Evolutionary conservation across 2,888 invertebrate species (phyloP), one percentile per base, ranked within the genome.

Genomic region (Nemotelus nigrinus): DNA sequence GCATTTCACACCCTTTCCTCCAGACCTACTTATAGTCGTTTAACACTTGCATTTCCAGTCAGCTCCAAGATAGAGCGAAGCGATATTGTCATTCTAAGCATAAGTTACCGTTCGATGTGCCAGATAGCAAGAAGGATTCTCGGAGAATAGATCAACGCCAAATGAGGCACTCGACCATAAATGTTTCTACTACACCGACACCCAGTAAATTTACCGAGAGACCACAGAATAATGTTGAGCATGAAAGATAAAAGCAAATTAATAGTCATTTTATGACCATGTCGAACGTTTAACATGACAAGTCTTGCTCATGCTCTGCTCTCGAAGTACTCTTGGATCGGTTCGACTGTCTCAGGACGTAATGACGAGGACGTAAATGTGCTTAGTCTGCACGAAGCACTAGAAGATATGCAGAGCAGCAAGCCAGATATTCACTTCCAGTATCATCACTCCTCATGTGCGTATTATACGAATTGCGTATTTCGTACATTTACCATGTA

Each of bases 231-330:
- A 53, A 70, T 44, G 67, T 58, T 64, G 60, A n/a, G 48, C 58
- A 67, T 50, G 65, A 53, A 68, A 67, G 68, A 77, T 77, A 58
- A 58, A 63, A 77, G 53, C 77, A 63, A 72, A 76, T 78, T 76
- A 76, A 78, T 78, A 78, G 78, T 78, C 63, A 79, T 78, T 78
- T 79, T 74, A 78, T 70, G 57, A 72, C 76, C 68, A 47, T 70
- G 78, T 79, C 77, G 58, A 77, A 70, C 76, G 57, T 75, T 77
- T 79, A 74, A 76, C 39, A 55, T 53, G 74, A 74, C 77, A 77
- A 74, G 63, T 77, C 74, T 53, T 41, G 48, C 41, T 7, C 53
- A 25, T 7, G 10, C 4, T 47, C 39, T 53, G 53, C 70, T 25
- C 25, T 25, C 25, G 25, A 25, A 25, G 25, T 25, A 25, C 25